phyloP scores from a whole-genome alignment of 2,888 invertebrate genomes.

The Platerodrilus igneus region DNA sequence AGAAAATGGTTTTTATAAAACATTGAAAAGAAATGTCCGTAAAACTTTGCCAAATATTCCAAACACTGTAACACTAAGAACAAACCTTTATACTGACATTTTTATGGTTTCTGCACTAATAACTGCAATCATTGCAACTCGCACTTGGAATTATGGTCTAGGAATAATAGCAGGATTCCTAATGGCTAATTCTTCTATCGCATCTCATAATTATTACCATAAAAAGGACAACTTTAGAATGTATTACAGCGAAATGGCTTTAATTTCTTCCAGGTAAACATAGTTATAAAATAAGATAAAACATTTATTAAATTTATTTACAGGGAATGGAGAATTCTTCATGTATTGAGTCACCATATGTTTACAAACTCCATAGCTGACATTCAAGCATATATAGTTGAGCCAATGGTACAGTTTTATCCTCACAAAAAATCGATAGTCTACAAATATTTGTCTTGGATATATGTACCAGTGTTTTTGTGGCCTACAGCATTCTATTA shows the following conservation, averaged over 20 bases:
- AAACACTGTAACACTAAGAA: conserved; percentile 37
- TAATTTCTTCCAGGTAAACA: conserved; percentile 62
- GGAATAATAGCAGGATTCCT: conserved; percentile 54
- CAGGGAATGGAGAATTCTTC: conserved; percentile 56
- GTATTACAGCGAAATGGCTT: conserved; percentile 68
- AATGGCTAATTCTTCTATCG: conserved; percentile 56
- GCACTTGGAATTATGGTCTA: conserved; percentile 43
- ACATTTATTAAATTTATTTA: not conserved
- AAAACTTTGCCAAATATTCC: conserved; percentile 54
- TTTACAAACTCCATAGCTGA: conserved; percentile 75
- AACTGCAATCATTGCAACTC: conserved; percentile 37
- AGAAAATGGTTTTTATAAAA: conserved; percentile 69
- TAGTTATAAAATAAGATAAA: conserved; percentile 12
- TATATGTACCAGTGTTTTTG: conserved; percentile 48
- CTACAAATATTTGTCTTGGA: conserved; percentile 51
- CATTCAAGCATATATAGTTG: conserved; percentile 63
- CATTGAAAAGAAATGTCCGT: conserved; percentile 57
- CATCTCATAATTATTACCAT: conserved; percentile 75
- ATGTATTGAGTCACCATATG: conserved; percentile 72
- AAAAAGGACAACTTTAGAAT: conserved; percentile 71
- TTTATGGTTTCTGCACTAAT: conserved; percentile 41
- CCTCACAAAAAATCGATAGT: conserved; percentile 55
- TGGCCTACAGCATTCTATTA: conserved; percentile 23
- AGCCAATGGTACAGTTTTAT: conserved; percentile 64
- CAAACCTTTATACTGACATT: conserved; percentile 46